Evolutionary conservation across 1,140 invertebrate species (phyloP).

Genomic region (Asbolus verrucosus): DNA sequence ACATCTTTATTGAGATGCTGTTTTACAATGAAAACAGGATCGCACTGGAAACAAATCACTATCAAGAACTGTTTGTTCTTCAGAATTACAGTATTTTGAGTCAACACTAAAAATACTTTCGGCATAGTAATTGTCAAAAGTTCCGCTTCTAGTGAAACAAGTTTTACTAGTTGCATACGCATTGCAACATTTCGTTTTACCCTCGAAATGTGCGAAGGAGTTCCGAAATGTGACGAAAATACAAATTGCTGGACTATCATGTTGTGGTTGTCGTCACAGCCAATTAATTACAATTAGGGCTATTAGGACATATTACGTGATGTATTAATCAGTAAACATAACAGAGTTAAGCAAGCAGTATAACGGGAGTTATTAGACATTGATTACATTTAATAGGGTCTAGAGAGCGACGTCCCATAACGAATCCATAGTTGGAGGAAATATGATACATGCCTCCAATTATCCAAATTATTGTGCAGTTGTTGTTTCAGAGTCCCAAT

Average conservation of each 20-base stretch:
- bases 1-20: conserved; percentile 53
- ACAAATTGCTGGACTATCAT: conserved; percentile 24
- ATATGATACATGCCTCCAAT: conserved; percentile 37
- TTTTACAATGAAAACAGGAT: neutral
- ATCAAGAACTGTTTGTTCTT: no score
- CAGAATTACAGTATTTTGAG: neutral
- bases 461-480: conserved; percentile 39
- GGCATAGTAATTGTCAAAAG: no score
- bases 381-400: conserved; percentile 43
- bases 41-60: neutral
- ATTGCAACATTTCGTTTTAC: no score
- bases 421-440: conserved; percentile 34
- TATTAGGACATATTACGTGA: conserved; percentile 29
- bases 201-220: neutral
- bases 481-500: conserved; percentile 6
- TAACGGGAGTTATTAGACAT: conserved; percentile 44
- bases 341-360: conserved; percentile 29
- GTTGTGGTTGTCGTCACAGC: conserved; percentile 27
- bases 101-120: neutral
- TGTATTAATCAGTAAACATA: conserved; percentile 43
- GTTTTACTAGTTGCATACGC: no score
- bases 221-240: conserved; percentile 29
- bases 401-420: conserved; percentile 35
- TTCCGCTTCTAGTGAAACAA: no score
- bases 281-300: conserved; percentile 43